phyloP scores from a whole-genome alignment of 1,140 invertebrate species.

The Euglossa dilemma region DNA sequence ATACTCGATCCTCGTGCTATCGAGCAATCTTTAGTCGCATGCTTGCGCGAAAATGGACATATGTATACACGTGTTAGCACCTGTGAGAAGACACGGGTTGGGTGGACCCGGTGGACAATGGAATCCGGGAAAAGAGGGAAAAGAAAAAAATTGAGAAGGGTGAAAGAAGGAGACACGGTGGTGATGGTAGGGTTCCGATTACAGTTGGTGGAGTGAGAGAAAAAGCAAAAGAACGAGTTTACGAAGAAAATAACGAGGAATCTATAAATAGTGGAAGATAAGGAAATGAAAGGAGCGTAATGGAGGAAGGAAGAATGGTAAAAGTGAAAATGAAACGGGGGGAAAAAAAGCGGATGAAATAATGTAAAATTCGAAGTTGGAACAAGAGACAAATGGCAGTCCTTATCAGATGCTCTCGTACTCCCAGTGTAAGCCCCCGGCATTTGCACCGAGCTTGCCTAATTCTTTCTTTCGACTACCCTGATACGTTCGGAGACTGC shows the following conservation, averaged over 20 bases:
- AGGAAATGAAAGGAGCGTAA: background rate
- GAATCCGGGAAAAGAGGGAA: background rate
- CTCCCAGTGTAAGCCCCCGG: conserved; percentile 46
- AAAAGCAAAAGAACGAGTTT: too few relatives aligned
- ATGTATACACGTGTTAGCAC: too few relatives aligned
- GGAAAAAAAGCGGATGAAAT: background rate
- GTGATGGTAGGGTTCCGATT: too few relatives aligned
- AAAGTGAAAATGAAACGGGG: background rate
- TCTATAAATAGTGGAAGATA: background rate
- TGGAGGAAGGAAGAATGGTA: background rate
- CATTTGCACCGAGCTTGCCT: conserved; percentile 52
- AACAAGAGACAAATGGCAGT: conserved; percentile 55
- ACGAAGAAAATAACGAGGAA: too few relatives aligned
- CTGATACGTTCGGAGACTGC: conserved; percentile 58
- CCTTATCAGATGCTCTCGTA: conserved; percentile 53
- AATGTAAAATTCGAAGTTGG: conserved; percentile 41
- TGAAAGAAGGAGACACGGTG: background rate
- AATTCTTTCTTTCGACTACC: conserved; percentile 67
- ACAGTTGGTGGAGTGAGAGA: too few relatives aligned
- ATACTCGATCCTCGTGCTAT: conserved; percentile 38
- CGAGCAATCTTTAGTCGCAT: conserved; percentile 14
- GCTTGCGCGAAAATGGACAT: background rate
- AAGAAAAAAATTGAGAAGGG: background rate
- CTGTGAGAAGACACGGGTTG: too few relatives aligned
- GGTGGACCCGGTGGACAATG: too few relatives aligned